Percentiles rank a stretch among this genome's conserved stretches.
Evolutionary conservation across 1,140 invertebrate genomes (phyloP).

Genomic region (Chionoecetes opilio): DNA sequence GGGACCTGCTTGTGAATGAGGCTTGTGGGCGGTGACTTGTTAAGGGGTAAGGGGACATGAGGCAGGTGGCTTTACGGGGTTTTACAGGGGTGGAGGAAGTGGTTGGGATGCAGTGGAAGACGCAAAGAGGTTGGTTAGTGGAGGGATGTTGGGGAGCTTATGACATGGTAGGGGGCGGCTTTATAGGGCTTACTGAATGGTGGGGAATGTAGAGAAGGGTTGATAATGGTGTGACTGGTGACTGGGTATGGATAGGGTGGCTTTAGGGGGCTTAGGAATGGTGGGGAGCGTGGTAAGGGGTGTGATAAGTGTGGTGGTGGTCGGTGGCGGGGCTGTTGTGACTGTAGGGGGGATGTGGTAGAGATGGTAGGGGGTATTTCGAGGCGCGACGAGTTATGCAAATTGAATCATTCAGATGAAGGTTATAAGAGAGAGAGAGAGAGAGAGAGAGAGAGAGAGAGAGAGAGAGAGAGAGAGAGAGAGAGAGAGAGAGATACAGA

Average conservation of each 20-base stretch:
- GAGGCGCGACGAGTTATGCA: background rate
- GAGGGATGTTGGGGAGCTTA: background rate
- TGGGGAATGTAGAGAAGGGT: background rate
- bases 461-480: too few species aligned
- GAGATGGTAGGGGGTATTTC: background rate
- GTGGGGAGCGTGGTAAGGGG: background rate
- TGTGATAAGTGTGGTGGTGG: background rate
- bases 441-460: background rate
- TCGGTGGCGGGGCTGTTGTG: background rate
- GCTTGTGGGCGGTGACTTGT: background rate
- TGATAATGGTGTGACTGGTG: background rate
- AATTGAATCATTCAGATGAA: conserved; percentile 9
- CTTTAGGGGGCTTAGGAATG: background rate
- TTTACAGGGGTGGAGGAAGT: too few species aligned
- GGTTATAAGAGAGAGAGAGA: background rate
- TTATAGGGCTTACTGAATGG: background rate
- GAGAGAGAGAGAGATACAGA: background rate
- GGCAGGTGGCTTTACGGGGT: too few species aligned
- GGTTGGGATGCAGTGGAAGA: too few species aligned
- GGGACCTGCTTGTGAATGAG: conserved; percentile 16
- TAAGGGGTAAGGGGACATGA: background rate
- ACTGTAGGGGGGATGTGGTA: background rate
- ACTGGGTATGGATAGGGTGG: background rate
- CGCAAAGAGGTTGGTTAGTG: background rate
- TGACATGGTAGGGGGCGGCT: too few species aligned